Percentiles rank a stretch among this genome's conserved stretches.
phyloP scores from a whole-genome alignment of 2,113 vertebrate genomes.

The Cyanistes caeruleus region DNA sequence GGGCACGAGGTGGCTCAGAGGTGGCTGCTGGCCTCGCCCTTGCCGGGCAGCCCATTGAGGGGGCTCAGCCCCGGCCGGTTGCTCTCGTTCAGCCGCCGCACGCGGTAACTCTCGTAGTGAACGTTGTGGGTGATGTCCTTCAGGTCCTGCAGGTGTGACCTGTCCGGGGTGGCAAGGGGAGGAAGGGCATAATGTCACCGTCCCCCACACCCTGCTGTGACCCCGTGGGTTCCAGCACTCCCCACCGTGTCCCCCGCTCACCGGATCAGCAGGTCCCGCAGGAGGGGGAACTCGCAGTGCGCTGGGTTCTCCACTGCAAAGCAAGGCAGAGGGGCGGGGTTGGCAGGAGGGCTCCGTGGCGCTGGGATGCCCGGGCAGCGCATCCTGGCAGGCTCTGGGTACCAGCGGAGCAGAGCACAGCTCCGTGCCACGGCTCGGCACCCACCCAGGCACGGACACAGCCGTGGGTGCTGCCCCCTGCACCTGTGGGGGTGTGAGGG shows the following conservation, averaged over 20 bases:
- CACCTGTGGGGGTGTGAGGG: fast-evolving
- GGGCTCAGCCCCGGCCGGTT: conserved; percentile 40
- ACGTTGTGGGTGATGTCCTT: conserved; percentile 95
- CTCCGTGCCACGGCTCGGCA: neutral
- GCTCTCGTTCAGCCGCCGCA: conserved; percentile 86
- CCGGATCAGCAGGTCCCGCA: conserved; percentile 93
- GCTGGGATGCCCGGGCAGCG: fast-evolving
- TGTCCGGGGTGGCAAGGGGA: neutral
- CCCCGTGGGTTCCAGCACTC: fast-evolving
- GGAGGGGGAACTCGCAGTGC: conserved; percentile 91
- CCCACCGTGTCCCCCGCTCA: conserved; percentile 44
- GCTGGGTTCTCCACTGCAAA: conserved; percentile 89
- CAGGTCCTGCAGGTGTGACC: conserved; percentile 95
- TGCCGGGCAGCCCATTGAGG: neutral
- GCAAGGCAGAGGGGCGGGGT: neutral
- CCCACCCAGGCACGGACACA: neutral
- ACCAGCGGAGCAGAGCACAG: neutral
- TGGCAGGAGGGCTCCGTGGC: neutral
- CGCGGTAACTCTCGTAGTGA: conserved; percentile 91
- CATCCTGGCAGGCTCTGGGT: fast-evolving
- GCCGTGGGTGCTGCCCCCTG: neutral
- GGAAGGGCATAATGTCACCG: neutral
- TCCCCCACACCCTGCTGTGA: fast-evolving
- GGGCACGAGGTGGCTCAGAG: neutral
- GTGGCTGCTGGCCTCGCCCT: neutral